phyloP scores from a whole-genome alignment of 1,140 invertebrate genomes.

The Diabrotica undecimpunctata region DNA sequence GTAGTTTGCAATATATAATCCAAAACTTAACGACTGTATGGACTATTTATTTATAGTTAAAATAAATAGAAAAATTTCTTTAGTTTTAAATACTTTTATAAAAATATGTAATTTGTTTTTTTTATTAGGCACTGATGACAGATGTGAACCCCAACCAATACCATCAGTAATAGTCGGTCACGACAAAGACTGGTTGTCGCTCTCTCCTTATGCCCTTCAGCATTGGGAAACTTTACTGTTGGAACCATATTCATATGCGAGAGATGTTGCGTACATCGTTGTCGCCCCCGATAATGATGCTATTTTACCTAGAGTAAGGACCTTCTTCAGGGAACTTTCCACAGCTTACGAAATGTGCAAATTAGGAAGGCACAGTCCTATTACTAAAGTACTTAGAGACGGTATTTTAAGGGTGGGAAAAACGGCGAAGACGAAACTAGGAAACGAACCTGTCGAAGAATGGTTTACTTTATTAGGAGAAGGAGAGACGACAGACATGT shows the following conservation, averaged over 20 bases:
- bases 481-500: conserved; percentile 72
- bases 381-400: conserved; percentile 77
- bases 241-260: conserved; percentile 88
- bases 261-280: conserved; percentile 93
- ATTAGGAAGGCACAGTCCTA: conserved; percentile 83
- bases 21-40: no score
- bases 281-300: conserved; percentile 89
- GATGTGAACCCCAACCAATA: conserved; percentile 94
- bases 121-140: conserved; percentile 73
- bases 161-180: conserved; percentile 89
- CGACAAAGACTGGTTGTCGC: conserved; percentile 91
- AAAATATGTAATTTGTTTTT: no score
- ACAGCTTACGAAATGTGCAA: conserved; percentile 90
- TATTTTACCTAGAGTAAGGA: conserved; percentile 71
- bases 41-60: no score
- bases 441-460: conserved; percentile 78
- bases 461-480: conserved; percentile 86
- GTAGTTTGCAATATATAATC: no score
- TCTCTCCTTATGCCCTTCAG: conserved; percentile 88
- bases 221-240: conserved; percentile 93
- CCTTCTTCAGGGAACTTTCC: conserved; percentile 90
- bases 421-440: conserved; percentile 56
- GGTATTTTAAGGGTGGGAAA: conserved; percentile 86
- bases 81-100: no score
- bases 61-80: no score